Evolutionary conservation across 1,140 invertebrate genomes (phyloP), one percentile per base, ranked within the genome.

Genomic region (Platyscapa corneri): DNA sequence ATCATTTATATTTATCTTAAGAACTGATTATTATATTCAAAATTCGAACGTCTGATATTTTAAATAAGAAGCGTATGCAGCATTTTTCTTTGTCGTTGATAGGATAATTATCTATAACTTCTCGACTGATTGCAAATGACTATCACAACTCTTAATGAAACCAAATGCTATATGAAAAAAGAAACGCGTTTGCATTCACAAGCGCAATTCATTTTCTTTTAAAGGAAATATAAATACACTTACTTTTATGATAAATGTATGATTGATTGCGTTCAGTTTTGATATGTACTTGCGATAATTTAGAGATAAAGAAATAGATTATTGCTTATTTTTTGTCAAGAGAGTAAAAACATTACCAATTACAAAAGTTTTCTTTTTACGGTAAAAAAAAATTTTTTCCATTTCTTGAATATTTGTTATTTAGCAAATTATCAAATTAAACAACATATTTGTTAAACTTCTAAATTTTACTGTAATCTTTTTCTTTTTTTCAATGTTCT

Each of bases 71-170:
- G 27, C 18, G 56, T 37, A 42, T 83, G n/a, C 10, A 72, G 42
- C 60, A 76, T 78, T 86, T 67, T 86, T 53, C 39, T 60, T 76
- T 78, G 20, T 75, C 27, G 39, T 67, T 85, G n/a, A 32, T 81
- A 85, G 67, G 49, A 84, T 65, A 64, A 83, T 74, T 72, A 81
- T 49, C n/a, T 75, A 81, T 76, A 85, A 81, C 39, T 83, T 85
- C n/a, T 80, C 70, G 84, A 78, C 60, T 87, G 79, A 81, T 60
- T 81, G 83, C 81, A 87, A 76, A 83, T 85, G 79, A 85, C 83
- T 86, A 86, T 86, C 84, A 86, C 72, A 82, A 75, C n/a, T 49
- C 32, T 78, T 34, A 82, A 82, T 86, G 27, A 85, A 85, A 81
- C 18, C 30, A 77, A 53, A 77, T 82, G 64, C 42, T 81, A 85